Conservation (phyloP, 2,888 invertebrate genomes). For the Alloscopus bannaensis region DNA sequence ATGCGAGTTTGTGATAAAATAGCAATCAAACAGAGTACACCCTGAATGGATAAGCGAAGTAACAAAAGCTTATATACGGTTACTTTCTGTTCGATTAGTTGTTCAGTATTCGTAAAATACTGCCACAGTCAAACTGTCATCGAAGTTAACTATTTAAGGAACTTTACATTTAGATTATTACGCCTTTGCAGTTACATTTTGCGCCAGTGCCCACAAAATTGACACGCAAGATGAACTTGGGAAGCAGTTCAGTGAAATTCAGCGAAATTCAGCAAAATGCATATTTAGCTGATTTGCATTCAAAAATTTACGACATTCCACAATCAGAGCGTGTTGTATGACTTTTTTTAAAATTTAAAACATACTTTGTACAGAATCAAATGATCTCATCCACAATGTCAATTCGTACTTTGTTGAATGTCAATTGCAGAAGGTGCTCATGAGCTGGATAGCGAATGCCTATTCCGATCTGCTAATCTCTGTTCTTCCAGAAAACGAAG, state of each 20-base stretch:
- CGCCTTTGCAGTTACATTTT: too few relatives aligned
- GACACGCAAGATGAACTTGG: slow-evolving; percentile 38
- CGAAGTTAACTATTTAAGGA: too few relatives aligned
- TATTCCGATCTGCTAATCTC: slow-evolving; percentile 53
- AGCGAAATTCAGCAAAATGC: slow-evolving; percentile 43
- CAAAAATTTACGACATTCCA: slow-evolving; percentile 44
- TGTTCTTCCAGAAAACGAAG: slow-evolving; percentile 21
- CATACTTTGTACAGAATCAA: neutral
- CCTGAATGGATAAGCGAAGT: too few relatives aligned
- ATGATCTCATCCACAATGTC: neutral
- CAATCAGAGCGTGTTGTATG: slow-evolving; percentile 45
- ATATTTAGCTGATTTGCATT: slow-evolving; percentile 39
- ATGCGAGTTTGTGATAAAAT: too few relatives aligned
- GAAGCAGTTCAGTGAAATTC: slow-evolving; percentile 19
- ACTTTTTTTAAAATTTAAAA: slow-evolving; percentile 6
- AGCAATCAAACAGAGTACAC: too few relatives aligned
- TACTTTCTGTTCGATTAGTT: too few relatives aligned
- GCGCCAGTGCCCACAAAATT: neutral
- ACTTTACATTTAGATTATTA: too few relatives aligned
- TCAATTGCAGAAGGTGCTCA: slow-evolving; percentile 53
- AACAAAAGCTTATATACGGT: too few relatives aligned
- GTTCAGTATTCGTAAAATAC: too few relatives aligned
- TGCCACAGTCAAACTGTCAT: too few relatives aligned
- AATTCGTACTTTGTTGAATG: neutral
- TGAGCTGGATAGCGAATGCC: slow-evolving; percentile 63